These are phyloP conservation scores for Chiloscyllium plagiosum DNA, from an alignment of 2,113 vertebrate genomes.

Conservation along the genomic window DNA sequence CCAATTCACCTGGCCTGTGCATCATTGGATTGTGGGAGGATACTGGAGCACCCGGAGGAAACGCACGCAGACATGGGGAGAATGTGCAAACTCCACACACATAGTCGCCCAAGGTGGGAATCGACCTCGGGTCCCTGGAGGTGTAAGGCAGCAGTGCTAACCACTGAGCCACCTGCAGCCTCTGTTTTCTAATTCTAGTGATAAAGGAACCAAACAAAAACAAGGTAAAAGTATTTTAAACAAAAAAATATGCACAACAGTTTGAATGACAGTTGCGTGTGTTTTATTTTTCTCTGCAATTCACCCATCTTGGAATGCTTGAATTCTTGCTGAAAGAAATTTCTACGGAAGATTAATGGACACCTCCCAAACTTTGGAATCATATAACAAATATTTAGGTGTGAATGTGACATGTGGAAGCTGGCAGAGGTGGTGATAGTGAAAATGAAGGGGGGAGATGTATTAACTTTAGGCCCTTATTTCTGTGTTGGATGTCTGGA, in stretches of 20 bases:
- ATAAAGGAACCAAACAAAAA: background rate
- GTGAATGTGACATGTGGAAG: background rate
- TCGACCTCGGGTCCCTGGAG: no score
- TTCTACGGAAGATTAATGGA: background rate
- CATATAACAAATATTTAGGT: background rate
- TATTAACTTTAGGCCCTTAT: background rate
- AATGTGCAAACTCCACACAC: no score
- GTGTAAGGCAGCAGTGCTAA: no score
- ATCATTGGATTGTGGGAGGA: no score
- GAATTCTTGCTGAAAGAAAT: background rate
- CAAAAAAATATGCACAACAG: background rate
- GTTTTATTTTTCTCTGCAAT: background rate
- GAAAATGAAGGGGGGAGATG: background rate
- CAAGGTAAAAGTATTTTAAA: background rate
- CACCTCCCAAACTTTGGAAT: background rate
- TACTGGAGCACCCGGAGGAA: no score
- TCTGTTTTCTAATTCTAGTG: background rate
- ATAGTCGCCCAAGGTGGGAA: no score
- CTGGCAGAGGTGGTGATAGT: background rate
- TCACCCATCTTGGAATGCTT: background rate
- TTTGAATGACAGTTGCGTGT: background rate
- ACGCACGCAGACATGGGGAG: no score
- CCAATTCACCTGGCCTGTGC: no score
- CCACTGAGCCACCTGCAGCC: no score
- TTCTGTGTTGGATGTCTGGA: background rate